These are phyloP conservation scores for Acronicta alni DNA, from an alignment of 2,888 invertebrate genomes.

Conservation along the genomic window DNA sequence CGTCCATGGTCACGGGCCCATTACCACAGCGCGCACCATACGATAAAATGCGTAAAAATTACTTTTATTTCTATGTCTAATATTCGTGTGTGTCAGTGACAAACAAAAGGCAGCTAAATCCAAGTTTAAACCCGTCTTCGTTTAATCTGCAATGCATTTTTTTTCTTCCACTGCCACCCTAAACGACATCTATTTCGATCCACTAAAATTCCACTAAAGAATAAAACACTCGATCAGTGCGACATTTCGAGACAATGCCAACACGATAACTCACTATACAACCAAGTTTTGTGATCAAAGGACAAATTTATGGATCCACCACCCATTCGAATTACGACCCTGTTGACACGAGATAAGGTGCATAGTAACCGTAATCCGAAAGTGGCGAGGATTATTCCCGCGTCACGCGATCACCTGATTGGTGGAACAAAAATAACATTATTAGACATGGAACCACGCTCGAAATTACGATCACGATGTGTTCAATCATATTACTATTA, in stretches of 20 bases:
- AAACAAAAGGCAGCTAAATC: background rate
- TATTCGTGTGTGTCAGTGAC: too few relatives aligned
- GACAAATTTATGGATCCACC: slow-evolving; percentile 29
- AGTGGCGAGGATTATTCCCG: slow-evolving; percentile 53
- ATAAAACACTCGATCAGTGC: slow-evolving; percentile 70
- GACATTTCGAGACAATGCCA: slow-evolving; percentile 69
- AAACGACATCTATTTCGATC: slow-evolving; percentile 61
- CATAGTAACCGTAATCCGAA: slow-evolving; percentile 34
- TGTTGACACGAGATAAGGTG: slow-evolving; percentile 52
- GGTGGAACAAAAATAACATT: slow-evolving; percentile 76
- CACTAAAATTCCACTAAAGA: slow-evolving; percentile 64
- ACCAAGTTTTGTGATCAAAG: slow-evolving; percentile 64
- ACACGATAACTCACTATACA: slow-evolving; percentile 67
- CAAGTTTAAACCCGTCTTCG: background rate
- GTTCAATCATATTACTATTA: slow-evolving; percentile 74
- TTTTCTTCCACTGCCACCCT: slow-evolving; percentile 33
- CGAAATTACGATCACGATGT: slow-evolving; percentile 70
- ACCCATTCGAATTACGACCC: slow-evolving; percentile 52
- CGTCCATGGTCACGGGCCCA: too few relatives aligned
- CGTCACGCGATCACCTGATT: slow-evolving; percentile 75
- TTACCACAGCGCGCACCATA: too few relatives aligned
- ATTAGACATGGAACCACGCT: slow-evolving; percentile 71
- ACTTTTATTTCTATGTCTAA: too few relatives aligned
- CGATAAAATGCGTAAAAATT: too few relatives aligned
- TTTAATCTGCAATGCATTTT: slow-evolving; percentile 13